Base-by-base conservation (phyloP, 2,888 invertebrate genomes). In the Anarsia innoxiella region DNA sequence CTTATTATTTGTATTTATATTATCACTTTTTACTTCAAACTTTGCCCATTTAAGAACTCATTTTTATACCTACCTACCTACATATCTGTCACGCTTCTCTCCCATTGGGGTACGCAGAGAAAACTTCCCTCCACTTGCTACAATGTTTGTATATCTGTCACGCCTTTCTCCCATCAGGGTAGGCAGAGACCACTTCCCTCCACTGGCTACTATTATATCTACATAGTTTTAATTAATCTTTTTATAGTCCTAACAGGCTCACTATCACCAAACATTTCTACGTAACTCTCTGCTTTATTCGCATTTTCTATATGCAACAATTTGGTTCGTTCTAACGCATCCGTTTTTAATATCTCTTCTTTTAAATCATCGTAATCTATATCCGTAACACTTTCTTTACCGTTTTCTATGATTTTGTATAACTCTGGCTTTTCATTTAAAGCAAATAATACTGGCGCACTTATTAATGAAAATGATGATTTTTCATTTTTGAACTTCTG, bases 391-490 rank as follows among this genome's bases (percentile, higher is more conserved):
- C 85, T 88, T 41, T 86, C 83, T 36, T 80, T 67, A 31, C 88
- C 87, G 51, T 87, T 87, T 50, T 88, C 87, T 54, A 84, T 53
- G 5, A 49, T 37, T 10, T 74, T 66, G 52, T 93, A 91, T 44
- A 94, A 70, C 3, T 87, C 73, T 2, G 91, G 90, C 59, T 93
- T 91, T 40, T 91, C 85, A 59, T 92, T 90, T 27, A 95, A 74
- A 39, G 94, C 93, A 47, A 94, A 94, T 54, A 95, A 86, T 2
- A 95, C 91, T 0, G 96, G 96, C 2, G 94, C 94, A 56, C 92
- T 91, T 1, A 93, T 90, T 51, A 95, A 70, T 41, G 89, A 90
- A 56, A 89, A 91, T 0, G 87, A 61, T 11, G 74, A 68, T 39
- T 74, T 74, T 89, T 15, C 91, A 86, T 57, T 89, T 68, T 39